phyloP scores from a whole-genome alignment of 2,113 vertebrate genomes.

The Mionectes macconnelli region DNA sequence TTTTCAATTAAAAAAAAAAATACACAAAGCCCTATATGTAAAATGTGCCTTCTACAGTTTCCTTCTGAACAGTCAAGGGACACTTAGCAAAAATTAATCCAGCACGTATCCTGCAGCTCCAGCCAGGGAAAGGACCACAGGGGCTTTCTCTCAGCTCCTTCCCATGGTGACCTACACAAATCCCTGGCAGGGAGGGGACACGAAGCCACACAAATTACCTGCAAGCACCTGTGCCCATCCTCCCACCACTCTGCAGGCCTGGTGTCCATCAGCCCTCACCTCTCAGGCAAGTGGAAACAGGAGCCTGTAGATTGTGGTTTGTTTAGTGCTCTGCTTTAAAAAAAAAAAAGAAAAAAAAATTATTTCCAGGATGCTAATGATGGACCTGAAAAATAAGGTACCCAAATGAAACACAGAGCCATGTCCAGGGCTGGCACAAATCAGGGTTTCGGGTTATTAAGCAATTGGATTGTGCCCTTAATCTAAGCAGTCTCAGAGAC shows the following conservation, averaged over 20 bases:
- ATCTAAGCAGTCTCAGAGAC: conserved; percentile 28
- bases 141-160: not conserved
- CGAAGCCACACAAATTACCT: not conserved
- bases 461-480: conserved; percentile 28
- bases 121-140: not conserved
- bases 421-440: not conserved
- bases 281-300: not conserved
- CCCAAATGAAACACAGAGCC: not conserved
- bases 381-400: not conserved
- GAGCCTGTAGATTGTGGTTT: not conserved
- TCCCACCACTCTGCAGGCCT: not conserved
- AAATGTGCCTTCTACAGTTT: not conserved
- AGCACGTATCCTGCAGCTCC: not conserved
- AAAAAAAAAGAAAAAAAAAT: not conserved
- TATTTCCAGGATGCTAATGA: not conserved
- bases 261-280: not conserved
- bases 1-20: not conserved
- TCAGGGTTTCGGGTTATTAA: not conserved
- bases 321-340: not conserved
- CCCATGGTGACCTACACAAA: not conserved
- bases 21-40: not conserved
- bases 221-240: not conserved
- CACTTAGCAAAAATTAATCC: not conserved
- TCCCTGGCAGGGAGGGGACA: not conserved
- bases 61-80: not conserved